Base-by-base conservation (phyloP, 2,797 vertebrate genomes). In the Sylvilagus floridanus region DNA sequence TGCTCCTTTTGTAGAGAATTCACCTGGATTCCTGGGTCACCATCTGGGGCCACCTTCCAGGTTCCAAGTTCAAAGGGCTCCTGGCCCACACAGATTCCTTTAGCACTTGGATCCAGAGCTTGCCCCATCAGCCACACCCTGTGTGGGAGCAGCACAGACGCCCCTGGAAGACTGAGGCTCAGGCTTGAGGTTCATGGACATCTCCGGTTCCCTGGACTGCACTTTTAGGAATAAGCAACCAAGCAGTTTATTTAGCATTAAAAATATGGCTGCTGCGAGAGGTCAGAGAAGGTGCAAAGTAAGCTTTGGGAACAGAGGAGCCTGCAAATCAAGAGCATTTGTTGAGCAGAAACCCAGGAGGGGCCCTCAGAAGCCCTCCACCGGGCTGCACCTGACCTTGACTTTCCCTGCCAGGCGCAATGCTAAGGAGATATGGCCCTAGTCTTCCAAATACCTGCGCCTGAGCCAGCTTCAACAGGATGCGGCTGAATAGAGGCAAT, bases 11-110 rank as follows among this genome's bases (percentile, higher is more conserved):
- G 57, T 22, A 78, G 16, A 52, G 32, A 83, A 26, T 57, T 52
- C 65, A 32, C n/a, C 71, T n/a, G 22, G 68, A 54, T 63, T 30
- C 78, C 79, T n/a, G 22, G 60, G 72, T 50, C 35, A 60, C 83
- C 57, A 4, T 24, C 7, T 4, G 19, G 28, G 42, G 37, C 37
- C 0, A 0, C 60, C 9, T 62, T 26, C 62, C 42, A 65, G 9
- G 4, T 0, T 50, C 42, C 17, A 24, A 28, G 68, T 85, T 75
- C 32, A 35, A 21, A 52, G 68, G 11, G 2, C 1, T 79, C 50
- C 84, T 84, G 84, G 37, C 16, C 30, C 32, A 35, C 19, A 35
- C 24, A 5, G 57, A 52, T 21, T 52, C 1, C 12, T 60, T 47
- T 10, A 47, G 66, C 17, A 4, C 4, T 17, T 57, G 37, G 11